Evolutionary conservation across 2,888 invertebrate genomes (phyloP).

Genomic region (Eilema depressum): DNA sequence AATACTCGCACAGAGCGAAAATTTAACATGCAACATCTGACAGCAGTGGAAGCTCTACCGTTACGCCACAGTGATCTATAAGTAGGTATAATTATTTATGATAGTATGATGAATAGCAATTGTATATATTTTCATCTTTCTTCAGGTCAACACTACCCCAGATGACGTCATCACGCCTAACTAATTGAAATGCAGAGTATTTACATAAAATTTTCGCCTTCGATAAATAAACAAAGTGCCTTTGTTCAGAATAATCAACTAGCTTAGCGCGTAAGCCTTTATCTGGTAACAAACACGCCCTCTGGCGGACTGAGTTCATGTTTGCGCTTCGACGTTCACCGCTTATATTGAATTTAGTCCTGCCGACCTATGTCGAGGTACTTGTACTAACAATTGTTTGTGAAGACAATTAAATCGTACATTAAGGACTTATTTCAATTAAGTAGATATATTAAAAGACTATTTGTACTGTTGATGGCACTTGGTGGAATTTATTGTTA

Average conservation of each 20-base stretch:
- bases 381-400: neutral
- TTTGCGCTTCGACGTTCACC: constrained; percentile 29
- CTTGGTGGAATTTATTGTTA: no score
- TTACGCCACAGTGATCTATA: neutral
- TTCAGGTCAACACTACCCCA: neutral
- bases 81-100: neutral
- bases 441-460: no score
- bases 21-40: neutral
- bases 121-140: neutral
- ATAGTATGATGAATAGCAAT: neutral
- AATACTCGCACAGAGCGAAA: neutral
- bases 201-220: constrained; percentile 18
- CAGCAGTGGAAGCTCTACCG: neutral
- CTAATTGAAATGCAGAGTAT: constrained; percentile 7
- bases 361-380: neutral
- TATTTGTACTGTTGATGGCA: no score
- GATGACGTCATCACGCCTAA: neutral
- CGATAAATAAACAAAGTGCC: constrained; percentile 48
- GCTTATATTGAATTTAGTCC: constrained; percentile 23
- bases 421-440: neutral
- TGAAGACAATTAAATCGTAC: neutral
- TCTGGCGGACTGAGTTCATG: constrained; percentile 34
- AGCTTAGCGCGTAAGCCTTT: constrained; percentile 48
- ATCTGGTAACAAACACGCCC: constrained; percentile 45
- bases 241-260: constrained; percentile 53